Percentiles rank a stretch among this genome's conserved stretches.
Evolutionary conservation across 1,140 invertebrate genomes (phyloP).

Genomic region (Zelostemma sp.): DNA sequence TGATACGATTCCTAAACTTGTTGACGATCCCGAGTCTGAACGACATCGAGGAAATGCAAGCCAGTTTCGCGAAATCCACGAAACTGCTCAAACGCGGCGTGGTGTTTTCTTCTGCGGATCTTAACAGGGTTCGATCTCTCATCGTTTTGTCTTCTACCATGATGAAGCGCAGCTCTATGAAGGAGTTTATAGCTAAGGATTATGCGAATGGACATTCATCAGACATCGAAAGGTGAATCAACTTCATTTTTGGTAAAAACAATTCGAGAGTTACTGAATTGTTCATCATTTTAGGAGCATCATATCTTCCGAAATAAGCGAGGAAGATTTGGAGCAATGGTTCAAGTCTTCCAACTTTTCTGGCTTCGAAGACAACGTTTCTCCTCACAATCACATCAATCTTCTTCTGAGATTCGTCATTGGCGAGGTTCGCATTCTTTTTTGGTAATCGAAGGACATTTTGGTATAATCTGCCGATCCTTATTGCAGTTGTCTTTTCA

Average conservation of each 20-base stretch:
- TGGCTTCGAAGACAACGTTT: constrained; percentile 88
- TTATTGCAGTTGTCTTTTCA: constrained; percentile 56
- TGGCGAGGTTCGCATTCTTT: constrained; percentile 72
- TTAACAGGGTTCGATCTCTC: constrained; percentile 50
- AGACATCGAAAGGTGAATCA: constrained; percentile 64
- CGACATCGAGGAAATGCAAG: constrained; percentile 57
- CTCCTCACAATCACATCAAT: constrained; percentile 81
- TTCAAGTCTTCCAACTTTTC: constrained; percentile 82
- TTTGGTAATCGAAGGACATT: constrained; percentile 2
- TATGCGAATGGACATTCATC: constrained; percentile 44
- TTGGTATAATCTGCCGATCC: constrained; percentile 15
- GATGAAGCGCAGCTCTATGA: constrained; percentile 37
- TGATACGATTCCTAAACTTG: constrained; percentile 79
- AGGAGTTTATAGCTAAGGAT: constrained; percentile 47
- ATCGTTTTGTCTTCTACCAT: constrained; percentile 56
- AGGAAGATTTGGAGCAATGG: constrained; percentile 82
- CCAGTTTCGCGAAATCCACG: constrained; percentile 24
- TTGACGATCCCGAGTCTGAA: constrained; percentile 71
- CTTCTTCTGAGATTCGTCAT: constrained; percentile 80
- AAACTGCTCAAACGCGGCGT: constrained; percentile 31
- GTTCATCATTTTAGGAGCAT: constrained; percentile 63
- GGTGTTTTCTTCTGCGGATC: constrained; percentile 44
- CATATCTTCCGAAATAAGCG: constrained; percentile 78
- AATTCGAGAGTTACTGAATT: background rate
- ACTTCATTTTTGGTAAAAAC: background rate